Percentiles rank a stretch among this genome's conserved stretches.
These are phyloP conservation scores for Eueremaeus valkanovi DNA, from an alignment of 2,888 invertebrate species.

Conservation along the genomic window DNA sequence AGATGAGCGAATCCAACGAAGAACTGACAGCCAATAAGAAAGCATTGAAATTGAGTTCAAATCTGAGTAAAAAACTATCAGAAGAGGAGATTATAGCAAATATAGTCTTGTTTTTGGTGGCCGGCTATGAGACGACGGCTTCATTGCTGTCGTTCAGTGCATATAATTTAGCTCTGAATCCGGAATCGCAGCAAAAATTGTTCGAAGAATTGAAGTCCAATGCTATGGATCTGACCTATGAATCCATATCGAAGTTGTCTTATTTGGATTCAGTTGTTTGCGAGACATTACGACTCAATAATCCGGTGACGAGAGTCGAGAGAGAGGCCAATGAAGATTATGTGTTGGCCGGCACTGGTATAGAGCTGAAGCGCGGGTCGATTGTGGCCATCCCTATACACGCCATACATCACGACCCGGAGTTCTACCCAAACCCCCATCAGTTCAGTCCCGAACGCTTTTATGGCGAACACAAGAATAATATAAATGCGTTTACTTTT, in stretches of 20 bases:
- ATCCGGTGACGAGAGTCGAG: conserved; percentile 32
- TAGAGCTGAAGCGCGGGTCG: conserved; percentile 47
- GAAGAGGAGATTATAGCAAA: conserved; percentile 5
- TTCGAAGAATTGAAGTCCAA: not conserved
- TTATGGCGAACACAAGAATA: conserved; percentile 45
- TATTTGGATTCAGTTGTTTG: conserved; percentile 43
- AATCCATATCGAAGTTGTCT: not conserved
- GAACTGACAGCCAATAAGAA: not conserved
- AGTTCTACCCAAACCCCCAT: conserved; percentile 61
- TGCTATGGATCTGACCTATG: not conserved
- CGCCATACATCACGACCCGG: conserved; percentile 61
- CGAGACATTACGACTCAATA: conserved; percentile 40
- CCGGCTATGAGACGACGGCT: conserved; percentile 30
- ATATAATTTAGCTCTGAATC: conserved; percentile 25
- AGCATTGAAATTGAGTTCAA: not conserved
- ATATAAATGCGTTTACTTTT: conserved; percentile 42
- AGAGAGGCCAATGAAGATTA: conserved; percentile 24
- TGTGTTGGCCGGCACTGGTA: not conserved
- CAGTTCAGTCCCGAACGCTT: conserved; percentile 58
- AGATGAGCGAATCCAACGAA: not conserved
- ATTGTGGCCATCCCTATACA: conserved; percentile 59
- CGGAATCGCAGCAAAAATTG: conserved; percentile 7
- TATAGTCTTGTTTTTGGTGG: not conserved
- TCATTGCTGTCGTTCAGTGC: not conserved
- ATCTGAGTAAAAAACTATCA: not conserved